Evolutionary conservation across 2,888 invertebrate genomes (phyloP), one percentile per base, ranked within the genome.

Genomic region (Peribatodes rhomboidaria): DNA sequence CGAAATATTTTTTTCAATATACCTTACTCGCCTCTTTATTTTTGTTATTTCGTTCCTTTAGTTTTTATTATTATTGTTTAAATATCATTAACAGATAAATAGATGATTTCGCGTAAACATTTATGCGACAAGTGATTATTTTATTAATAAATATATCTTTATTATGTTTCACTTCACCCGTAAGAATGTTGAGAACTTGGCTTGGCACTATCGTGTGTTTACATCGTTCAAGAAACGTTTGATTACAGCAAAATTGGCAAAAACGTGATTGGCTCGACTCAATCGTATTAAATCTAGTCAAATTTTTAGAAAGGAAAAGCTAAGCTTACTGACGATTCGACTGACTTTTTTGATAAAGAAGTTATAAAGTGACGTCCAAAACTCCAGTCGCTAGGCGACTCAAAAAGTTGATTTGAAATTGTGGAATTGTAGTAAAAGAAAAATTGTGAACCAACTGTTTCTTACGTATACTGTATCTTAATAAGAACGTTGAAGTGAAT

Each of bases 31-130:
- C 89, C 86, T 91, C 84, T 90, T 83, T 91, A 86, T 90, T 90
- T 90, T 91, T 91, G 89, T 91, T 92, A 88, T 87, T 90, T 91
- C 92, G 90, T 92, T 92, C 92, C 91, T 92, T 91, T 92, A 90
- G 89, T 90, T 89, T 90, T 90, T 90, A 90, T 92, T 86, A 87
- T 86, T 85, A 90, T 91, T 91, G 89, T 91, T 92, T 90, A 88
- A 84, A 86, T 85, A 77, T 87, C 84, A 81, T 87, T 79, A 76
- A 86, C 84, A 87, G 84, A 86, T 84, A 77, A 78, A 82, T 83
- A 79, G 80, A 76, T 81, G 53, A 57, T 57, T 52, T 85, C 82
- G 83, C 81, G 80, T 83, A 85, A 78, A 80, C 80, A 80, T 8
- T 35, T 83, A 74, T 73, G 85, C 83, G 82, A 85, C 81, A 85